Evolutionary conservation across 2,113 vertebrate genomes (phyloP).

Genomic region (Dryoscopus gambensis): DNA sequence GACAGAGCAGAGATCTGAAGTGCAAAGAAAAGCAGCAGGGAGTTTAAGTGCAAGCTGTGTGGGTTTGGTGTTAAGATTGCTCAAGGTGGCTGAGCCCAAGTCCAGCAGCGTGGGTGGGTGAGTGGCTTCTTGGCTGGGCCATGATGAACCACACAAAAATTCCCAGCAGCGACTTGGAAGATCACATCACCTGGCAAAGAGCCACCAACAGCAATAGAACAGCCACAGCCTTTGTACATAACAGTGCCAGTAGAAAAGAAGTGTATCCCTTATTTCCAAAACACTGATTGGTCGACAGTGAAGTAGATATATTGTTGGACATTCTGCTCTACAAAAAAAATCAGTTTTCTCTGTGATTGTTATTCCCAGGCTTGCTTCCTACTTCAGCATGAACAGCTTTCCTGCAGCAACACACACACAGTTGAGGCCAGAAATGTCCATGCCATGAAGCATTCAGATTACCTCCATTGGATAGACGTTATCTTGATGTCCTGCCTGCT

Average conservation of each 20-base stretch:
- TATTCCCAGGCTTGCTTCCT: neutral
- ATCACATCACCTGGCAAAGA: neutral
- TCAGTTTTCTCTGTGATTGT: neutral
- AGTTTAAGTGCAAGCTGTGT: neutral
- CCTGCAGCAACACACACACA: neutral
- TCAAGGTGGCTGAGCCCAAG: neutral
- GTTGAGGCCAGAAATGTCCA: neutral
- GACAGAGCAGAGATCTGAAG: neutral
- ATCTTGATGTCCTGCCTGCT: neutral
- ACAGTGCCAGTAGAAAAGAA: neutral
- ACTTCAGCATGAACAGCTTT: neutral
- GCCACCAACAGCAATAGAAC: neutral
- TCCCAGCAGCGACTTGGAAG: neutral
- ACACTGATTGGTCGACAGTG: rapidly evolving
- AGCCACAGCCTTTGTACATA: neutral
- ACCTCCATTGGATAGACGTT: neutral
- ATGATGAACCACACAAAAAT: neutral
- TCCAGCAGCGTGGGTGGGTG: neutral
- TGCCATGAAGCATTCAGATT: neutral
- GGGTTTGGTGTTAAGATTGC: neutral
- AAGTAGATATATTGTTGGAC: neutral
- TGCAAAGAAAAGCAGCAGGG: neutral
- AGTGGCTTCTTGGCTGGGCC: neutral
- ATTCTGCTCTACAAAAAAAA: neutral
- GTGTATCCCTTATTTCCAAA: neutral